phyloP scores from a whole-genome alignment of 30 jellyfish, hydroid and myxozoan genomes.

The Aurelia sp. region DNA sequence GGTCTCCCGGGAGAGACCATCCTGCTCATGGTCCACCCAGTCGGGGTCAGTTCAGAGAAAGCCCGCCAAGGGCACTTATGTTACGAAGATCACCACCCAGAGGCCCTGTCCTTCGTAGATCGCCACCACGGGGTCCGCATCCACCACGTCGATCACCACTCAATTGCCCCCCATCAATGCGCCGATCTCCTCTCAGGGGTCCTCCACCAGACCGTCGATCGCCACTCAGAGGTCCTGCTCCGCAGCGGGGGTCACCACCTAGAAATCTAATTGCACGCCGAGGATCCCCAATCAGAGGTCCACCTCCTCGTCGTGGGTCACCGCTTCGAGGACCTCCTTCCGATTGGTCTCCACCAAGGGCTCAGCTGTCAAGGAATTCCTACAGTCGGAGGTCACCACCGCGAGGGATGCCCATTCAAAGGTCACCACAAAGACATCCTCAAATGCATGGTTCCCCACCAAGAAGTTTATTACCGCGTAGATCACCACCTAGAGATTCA shows the following conservation, averaged over 20 bases:
- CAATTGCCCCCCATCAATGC: neutral
- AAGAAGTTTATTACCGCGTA: no score
- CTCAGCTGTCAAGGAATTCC: no score
- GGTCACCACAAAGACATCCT: no score
- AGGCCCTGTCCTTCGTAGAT: constrained; percentile 4
- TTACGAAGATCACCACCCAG: constrained; percentile 28
- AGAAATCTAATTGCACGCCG: neutral
- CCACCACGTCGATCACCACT: constrained; percentile 13
- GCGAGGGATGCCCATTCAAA: no score
- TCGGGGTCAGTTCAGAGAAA: neutral
- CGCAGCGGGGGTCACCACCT: neutral
- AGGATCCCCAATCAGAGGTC: neutral
- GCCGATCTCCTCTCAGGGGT: no score
- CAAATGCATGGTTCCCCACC: no score
- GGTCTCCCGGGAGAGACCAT: neutral
- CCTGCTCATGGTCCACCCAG: neutral
- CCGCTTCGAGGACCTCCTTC: constrained; percentile 13
- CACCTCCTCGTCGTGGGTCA: constrained; percentile 8
- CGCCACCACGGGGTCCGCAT: constrained; percentile 6
- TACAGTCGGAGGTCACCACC: no score
- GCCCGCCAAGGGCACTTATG: neutral
- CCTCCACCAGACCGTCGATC: neutral
- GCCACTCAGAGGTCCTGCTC: neutral
- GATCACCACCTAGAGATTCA: no score
- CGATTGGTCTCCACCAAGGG: no score